These are phyloP conservation scores for Drosophila malerkotliana DNA, from an alignment of 1,140 invertebrate genomes.

Conservation along the genomic window DNA sequence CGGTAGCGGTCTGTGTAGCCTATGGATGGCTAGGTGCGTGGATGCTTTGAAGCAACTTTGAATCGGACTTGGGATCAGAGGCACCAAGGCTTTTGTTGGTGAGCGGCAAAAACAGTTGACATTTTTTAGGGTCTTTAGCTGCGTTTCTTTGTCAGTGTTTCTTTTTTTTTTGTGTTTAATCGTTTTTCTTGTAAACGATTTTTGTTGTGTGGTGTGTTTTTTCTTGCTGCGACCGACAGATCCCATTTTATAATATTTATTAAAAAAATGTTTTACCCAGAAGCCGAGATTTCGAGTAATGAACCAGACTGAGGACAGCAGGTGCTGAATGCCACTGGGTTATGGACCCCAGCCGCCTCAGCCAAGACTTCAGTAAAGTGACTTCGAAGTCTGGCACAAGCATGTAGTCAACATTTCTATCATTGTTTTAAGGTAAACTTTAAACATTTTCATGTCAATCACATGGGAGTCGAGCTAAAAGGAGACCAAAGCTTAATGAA, in stretches of 20 bases:
- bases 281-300: slow-evolving; percentile 68
- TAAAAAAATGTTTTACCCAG: slow-evolving; percentile 81
- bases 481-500: slow-evolving; percentile 18
- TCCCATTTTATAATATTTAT: slow-evolving; percentile 80
- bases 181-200: slow-evolving; percentile 77
- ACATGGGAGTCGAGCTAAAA: slow-evolving; percentile 25
- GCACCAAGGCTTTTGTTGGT: slow-evolving; percentile 7
- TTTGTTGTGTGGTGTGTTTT: slow-evolving; percentile 44
- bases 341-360: slow-evolving; percentile 31
- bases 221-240: slow-evolving; percentile 35
- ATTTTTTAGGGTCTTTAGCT: slow-evolving; percentile 79
- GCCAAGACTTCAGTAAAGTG: slow-evolving; percentile 1
- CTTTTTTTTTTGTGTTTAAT: slow-evolving; percentile 62
- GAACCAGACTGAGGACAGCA: slow-evolving; percentile 51
- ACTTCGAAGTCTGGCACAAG: slow-evolving; percentile 13
- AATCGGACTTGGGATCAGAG: slow-evolving; percentile 17
- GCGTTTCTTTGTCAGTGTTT: slow-evolving; percentile 53
- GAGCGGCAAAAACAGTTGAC: slow-evolving; percentile 64
- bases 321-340: slow-evolving; percentile 50
- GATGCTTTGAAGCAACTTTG: slow-evolving; percentile 9
- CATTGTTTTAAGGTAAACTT: slow-evolving; percentile 83
- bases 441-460: slow-evolving; percentile 81
- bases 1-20: slow-evolving; percentile 39
- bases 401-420: slow-evolving; percentile 61
- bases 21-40: slow-evolving; percentile 29